Evolutionary conservation across 2,113 vertebrate genomes (phyloP), one percentile per base, ranked within the genome.

Genomic region (Pygoscelis adeliae): DNA sequence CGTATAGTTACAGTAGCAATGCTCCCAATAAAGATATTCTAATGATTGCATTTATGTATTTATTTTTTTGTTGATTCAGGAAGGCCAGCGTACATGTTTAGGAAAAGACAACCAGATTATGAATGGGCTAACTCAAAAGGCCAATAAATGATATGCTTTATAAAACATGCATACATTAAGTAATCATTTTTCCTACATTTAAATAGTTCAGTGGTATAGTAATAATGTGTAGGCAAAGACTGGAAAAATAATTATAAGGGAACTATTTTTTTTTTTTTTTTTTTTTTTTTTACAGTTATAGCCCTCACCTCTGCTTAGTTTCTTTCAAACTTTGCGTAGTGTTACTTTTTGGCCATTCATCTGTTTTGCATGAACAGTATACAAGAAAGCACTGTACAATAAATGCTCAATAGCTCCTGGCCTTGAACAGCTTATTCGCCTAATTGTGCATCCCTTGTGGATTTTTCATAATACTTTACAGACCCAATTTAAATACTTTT

Each of bases 401-500:
- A 70, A 97, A 96, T 94, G 91, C 91, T 95, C 93, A 82, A 71
- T 85, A 97, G 95, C 95, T 97, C n/a, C 83, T 97, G 93, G 96
- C 87, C 97, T 97, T 90, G 71, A 97, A 97, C 83, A 97, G 91
- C 87, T 98, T 97, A 97, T 96, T 97, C 89, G 13, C 91, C 88
- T 98, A 98, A 98, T 97, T 98, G 95, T 95, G 78, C 50, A 81
- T 97, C 97, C 94, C 98, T 95, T 94, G 97, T 97, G 96, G 82
- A 96, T 98, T 98, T 97, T 97, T 97, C 82, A 90, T 97, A 98
- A 97, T 97, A 97, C 94, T 97, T 98, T 97, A 97, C 96, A 96
- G 97, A 98, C 98, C 96, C 97, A 98, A 98, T 98, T 98, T 98
- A 98, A 98, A 98, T 98, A 98, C 80, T 97, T 96, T 97, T 97